These are phyloP conservation scores for Chrysomela aeneicollis DNA, from an alignment of 2,888 invertebrate species.

Conservation along the genomic window DNA sequence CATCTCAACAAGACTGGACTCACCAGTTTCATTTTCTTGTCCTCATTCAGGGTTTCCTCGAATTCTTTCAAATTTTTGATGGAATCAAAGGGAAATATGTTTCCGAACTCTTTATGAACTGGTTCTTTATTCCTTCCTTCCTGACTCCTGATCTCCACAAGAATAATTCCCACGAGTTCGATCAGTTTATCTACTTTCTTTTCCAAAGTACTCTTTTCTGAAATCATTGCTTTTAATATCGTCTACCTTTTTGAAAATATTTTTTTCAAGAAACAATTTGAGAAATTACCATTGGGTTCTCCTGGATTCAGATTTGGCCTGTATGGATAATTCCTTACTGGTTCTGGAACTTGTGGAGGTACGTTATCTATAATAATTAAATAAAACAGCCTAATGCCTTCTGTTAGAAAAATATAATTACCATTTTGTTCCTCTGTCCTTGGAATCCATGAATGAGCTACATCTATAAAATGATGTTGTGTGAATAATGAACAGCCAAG, in stretches of 20 bases:
- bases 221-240: no score
- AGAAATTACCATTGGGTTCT: background rate
- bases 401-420: background rate
- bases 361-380: no score
- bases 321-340: no score
- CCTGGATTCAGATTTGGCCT: no score
- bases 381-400: background rate
- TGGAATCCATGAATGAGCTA: slow-evolving; percentile 1
- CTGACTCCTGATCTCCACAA: background rate
- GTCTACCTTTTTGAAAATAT: no score
- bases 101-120: background rate
- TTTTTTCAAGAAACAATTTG: no score
- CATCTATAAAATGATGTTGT: slow-evolving; percentile 3
- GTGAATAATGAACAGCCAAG: no score
- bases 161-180: background rate
- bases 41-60: background rate
- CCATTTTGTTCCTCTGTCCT: background rate
- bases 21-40: no score
- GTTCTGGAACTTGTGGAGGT: no score
- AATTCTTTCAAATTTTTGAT: background rate
- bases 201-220: no score
- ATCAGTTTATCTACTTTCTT: no score
- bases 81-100: background rate
- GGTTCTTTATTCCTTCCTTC: background rate
- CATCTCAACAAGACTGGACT: no score